phyloP scores from a whole-genome alignment of 2,888 invertebrate species.

The Chrysodeixis includens region DNA sequence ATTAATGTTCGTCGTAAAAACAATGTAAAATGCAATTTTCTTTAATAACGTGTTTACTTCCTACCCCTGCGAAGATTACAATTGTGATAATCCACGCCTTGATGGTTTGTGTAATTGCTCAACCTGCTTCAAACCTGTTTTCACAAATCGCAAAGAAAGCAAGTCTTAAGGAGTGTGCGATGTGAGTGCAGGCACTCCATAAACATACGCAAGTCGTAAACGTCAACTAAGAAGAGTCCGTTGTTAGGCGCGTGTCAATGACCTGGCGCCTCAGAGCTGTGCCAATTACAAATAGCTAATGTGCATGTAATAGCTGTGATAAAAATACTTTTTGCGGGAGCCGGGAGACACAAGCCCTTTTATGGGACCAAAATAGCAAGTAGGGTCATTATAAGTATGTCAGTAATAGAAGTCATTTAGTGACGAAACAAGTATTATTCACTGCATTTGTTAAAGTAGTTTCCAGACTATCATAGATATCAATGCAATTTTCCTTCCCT shows the following conservation, averaged over 20 bases:
- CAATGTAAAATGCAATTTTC: too few species aligned
- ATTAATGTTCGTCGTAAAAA: too few species aligned
- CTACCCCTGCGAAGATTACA: conserved; percentile 9
- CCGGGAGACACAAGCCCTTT: neutral
- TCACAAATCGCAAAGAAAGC: neutral
- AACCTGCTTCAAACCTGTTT: neutral
- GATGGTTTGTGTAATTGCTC: neutral
- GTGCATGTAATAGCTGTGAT: neutral
- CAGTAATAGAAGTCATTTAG: too few species aligned
- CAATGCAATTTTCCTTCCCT: neutral
- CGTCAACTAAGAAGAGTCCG: conserved; percentile 5
- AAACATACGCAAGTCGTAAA: neutral
- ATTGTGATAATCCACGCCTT: neutral
- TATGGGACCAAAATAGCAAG: neutral
- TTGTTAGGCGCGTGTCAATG: conserved; percentile 20
- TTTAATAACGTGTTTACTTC: neutral
- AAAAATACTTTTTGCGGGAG: neutral
- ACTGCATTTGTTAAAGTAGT: neutral
- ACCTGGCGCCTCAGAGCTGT: conserved; percentile 25
- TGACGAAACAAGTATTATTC: neutral
- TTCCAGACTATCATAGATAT: neutral
- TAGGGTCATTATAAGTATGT: too few species aligned
- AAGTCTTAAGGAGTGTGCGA: neutral
- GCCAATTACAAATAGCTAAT: conserved; percentile 17
- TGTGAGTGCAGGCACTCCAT: neutral